Evolutionary conservation across 2,113 vertebrate genomes (phyloP).

Genomic region (Phocoena sinus): DNA sequence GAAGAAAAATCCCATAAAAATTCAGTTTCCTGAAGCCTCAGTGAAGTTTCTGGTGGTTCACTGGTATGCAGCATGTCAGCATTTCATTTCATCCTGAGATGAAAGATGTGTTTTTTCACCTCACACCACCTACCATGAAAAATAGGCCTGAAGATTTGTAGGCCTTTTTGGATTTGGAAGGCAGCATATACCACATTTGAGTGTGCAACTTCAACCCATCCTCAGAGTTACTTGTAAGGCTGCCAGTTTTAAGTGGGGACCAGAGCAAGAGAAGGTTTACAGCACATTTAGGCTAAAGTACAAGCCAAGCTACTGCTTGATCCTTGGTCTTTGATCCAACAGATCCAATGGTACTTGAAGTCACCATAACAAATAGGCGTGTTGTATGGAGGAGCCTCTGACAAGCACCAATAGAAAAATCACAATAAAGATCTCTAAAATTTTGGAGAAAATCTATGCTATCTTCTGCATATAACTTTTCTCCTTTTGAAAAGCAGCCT

Average conservation of each 20-base stretch:
- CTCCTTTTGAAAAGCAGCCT: not conserved
- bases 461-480: not conserved
- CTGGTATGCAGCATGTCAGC: not conserved
- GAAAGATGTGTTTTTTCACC: not conserved
- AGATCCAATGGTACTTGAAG: not conserved
- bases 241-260: not conserved
- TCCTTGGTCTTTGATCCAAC: not conserved
- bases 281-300: not conserved
- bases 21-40: not conserved
- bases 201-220: not conserved
- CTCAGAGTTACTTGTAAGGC: not conserved
- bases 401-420: not conserved
- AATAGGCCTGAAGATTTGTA: not conserved
- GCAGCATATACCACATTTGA: not conserved
- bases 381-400: not conserved
- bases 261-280: not conserved
- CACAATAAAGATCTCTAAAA: not conserved
- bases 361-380: not conserved
- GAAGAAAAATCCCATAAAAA: not conserved
- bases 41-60: not conserved
- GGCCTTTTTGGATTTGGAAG: not conserved
- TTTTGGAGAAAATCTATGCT: not conserved
- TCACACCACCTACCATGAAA: not conserved
- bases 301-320: not conserved
- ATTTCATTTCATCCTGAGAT: not conserved